Evolutionary conservation across 2,113 vertebrate genomes (phyloP).

Genomic region (Rhynchomys soricoides): DNA sequence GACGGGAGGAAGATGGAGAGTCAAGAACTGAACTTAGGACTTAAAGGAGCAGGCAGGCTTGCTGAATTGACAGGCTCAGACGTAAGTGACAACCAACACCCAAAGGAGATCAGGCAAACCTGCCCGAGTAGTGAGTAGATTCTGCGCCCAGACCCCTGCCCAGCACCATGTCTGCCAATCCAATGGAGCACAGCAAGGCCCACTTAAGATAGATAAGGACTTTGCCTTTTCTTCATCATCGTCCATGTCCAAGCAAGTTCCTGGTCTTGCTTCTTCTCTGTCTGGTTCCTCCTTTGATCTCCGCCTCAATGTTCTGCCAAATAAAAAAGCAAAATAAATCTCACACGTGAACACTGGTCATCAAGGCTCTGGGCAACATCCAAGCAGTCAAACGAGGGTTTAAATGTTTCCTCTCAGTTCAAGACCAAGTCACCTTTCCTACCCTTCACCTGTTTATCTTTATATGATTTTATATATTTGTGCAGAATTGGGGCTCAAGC

Average conservation of each 20-base stretch:
- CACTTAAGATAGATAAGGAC: neutral
- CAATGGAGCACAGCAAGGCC: neutral
- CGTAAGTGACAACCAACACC: neutral
- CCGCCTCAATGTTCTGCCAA: conserved; percentile 46
- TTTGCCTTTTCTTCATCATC: conserved; percentile 52
- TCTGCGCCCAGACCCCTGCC: neutral
- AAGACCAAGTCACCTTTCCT: neutral
- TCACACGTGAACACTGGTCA: neutral
- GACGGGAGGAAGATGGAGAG: neutral
- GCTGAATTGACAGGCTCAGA: neutral
- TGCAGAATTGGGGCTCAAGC: neutral
- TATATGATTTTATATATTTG: neutral
- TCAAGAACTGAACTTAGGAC: neutral
- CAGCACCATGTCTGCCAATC: neutral
- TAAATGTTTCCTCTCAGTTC: neutral
- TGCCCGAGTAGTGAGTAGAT: neutral
- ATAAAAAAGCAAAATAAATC: neutral
- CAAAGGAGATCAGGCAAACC: too few relatives aligned
- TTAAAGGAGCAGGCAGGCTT: neutral
- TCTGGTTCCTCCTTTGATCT: conserved; percentile 10
- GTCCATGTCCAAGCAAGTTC: neutral
- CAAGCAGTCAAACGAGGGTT: neutral
- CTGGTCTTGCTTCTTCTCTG: neutral
- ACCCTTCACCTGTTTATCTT: neutral
- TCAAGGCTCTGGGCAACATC: neutral